Base-by-base conservation (phyloP, 2,888 invertebrate species). In the Drosophila ochracea region DNA sequence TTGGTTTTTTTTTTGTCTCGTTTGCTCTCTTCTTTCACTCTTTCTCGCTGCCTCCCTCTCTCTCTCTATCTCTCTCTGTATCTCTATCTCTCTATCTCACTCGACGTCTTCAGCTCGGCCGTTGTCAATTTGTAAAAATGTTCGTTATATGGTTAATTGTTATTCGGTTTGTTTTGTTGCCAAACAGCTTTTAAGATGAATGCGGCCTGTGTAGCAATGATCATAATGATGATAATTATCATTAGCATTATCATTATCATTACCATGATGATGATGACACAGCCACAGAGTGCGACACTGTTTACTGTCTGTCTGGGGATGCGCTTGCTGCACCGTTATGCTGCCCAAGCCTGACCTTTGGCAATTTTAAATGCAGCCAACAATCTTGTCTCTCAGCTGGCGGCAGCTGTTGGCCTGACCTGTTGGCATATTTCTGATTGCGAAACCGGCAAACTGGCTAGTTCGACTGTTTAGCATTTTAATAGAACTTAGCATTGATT, bases 21-120 rank as follows among this genome's bases (percentile, higher is more conserved):
- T 76, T 80, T 83, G 80, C 90, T 85, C 86, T 90, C 89, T 89
- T 89, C 84, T 86, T 89, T 91, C 87, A 90, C 91, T 90, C 74
- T 57, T 55, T 35, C 61, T 31, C 53, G 6, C n/a, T 21, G 43
- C 77, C 75, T 86, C 50, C 54, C 49, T 65, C 54, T 73, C 57
- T 69, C 21, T 53, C 60, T 67, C 58, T 60, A 39, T 62, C 43
- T 54, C 43, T 60, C 57, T 73, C n/a, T 53, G 61, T 2, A 2
- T 25, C 25, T 25, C 25, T 25, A 1, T 25, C 43, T 54, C 43
- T 60, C 57, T 73, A 21, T 53, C 63, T 67, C 58, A 68, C 72
- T 80, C 76, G 71, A 83, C 77, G 77, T 50, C 39, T 37, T 33
- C 62, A 57, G 37, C 68, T 33, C 47, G 55, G 37, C 62, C 58